Evolutionary conservation across 1,140 invertebrate genomes (phyloP).

Genomic region (Ruditapes philippinarum): DNA sequence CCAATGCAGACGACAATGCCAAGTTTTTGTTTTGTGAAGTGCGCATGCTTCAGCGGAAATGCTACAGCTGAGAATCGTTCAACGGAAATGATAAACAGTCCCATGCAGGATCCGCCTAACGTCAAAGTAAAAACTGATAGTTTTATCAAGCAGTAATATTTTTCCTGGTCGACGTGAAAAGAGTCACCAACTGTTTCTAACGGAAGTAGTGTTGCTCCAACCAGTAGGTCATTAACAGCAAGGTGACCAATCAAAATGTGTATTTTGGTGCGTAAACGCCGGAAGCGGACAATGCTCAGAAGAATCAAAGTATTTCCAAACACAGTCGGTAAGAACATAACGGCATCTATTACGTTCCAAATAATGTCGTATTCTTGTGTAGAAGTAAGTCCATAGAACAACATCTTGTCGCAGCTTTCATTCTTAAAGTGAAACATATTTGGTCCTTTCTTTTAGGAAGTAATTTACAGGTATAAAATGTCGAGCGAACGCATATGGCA

Average conservation of each 20-base stretch:
- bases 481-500: too few relatives aligned
- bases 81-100: background rate
- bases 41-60: constrained; percentile 19
- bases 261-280: background rate
- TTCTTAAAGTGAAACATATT: constrained; percentile 11
- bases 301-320: constrained; percentile 14
- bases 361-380: background rate
- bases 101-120: background rate
- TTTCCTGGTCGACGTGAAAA: background rate
- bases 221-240: background rate
- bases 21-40: background rate
- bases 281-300: background rate
- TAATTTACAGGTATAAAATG: too few relatives aligned
- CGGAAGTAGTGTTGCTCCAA: constrained; percentile 2
- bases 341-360: background rate
- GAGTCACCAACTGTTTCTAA: background rate
- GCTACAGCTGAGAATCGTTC: constrained; percentile 1
- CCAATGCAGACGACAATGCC: background rate
- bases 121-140: background rate
- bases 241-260: constrained; percentile 27
- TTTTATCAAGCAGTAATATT: constrained; percentile 34
- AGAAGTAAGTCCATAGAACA: background rate
- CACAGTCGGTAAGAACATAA: constrained; percentile 34
- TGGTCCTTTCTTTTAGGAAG: background rate
- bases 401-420: constrained; percentile 25